Evolutionary conservation across 2,888 invertebrate genomes (phyloP), one percentile per base, ranked within the genome.

Genomic region (Brenthis ino): DNA sequence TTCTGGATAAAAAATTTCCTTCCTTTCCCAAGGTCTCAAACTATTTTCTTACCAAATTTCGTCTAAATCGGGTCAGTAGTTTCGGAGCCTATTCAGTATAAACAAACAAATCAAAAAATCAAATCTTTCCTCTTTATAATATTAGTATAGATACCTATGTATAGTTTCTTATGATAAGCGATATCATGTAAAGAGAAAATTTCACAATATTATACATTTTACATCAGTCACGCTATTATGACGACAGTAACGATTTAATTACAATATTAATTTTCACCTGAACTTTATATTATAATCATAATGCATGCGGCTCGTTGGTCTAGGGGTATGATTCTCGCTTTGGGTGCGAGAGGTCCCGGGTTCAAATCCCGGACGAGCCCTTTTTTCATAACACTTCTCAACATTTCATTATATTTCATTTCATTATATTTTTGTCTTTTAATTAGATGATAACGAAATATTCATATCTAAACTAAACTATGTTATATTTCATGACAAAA

Each of bases 321-420:
- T 93, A 93, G 93, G 92, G 93, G 93, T 93, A 93, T 93, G 93
- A 93, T 93, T 93, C 88, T 93, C 93, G 93, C 93, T 93, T 93
- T 87, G 93, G 93, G 93, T 93, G 93, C 91, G 93, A 93, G 93
- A 93, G 93, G 93, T 93, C 93, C 93, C 93, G 93, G 93, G 93
- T 93, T 93, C 93, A 93, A 93, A 93, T 93, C 93, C 93, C 93
- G 93, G 93, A 93, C 93, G 93, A 93, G 93, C 93, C 93, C 93
- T 47, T 16, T n/a, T 51, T 51, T 51, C 8, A 13, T n/a, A n/a
- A 5, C 3, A 51, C 2, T n/a, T 51, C 8, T 51, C 16, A 51
- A 6, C 2, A 11, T 16, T 2, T 3, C 8, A 43, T 48, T 60
- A 14, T 24, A 6, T 14, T n/a, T n/a, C n/a, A n/a, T n/a, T n/a